Conservation (phyloP, 1,140 invertebrate species). For the Solenopsis fugax region DNA sequence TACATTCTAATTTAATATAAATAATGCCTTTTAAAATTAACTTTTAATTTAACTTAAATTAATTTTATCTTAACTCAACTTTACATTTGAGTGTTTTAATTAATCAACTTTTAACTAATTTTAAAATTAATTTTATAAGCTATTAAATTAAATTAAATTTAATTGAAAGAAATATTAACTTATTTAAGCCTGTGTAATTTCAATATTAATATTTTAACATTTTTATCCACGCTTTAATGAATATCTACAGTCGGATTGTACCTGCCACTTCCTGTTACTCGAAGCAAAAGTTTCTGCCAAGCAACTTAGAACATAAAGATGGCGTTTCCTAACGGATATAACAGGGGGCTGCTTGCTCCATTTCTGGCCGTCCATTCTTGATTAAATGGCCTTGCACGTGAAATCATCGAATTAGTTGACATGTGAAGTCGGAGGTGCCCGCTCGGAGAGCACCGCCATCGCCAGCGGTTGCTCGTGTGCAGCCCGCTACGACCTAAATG, state of each 20-base stretch:
- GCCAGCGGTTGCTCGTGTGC: background rate
- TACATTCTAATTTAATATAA: too few species aligned
- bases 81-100: too few species aligned
- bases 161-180: too few species aligned
- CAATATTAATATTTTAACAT: background rate
- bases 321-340: background rate
- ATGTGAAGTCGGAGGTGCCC: conserved; percentile 3
- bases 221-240: background rate
- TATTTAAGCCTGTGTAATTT: background rate
- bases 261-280: background rate
- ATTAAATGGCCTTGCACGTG: conserved; percentile 23
- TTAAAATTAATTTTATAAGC: too few species aligned
- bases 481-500: conserved; percentile 9
- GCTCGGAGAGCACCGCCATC: conserved; percentile 23
- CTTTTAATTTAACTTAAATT: too few species aligned
- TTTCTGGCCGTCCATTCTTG: conserved; percentile 9
- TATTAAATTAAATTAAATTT: too few species aligned
- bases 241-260: background rate
- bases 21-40: too few species aligned
- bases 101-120: too few species aligned
- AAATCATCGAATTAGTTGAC: conserved; percentile 25
- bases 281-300: background rate
- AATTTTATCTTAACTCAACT: too few species aligned
- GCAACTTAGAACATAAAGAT: conserved; percentile 16
- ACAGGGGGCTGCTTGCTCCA: background rate